Conservation (phyloP, 2,113 vertebrate genomes). For the Lepisosteus osseus region DNA sequence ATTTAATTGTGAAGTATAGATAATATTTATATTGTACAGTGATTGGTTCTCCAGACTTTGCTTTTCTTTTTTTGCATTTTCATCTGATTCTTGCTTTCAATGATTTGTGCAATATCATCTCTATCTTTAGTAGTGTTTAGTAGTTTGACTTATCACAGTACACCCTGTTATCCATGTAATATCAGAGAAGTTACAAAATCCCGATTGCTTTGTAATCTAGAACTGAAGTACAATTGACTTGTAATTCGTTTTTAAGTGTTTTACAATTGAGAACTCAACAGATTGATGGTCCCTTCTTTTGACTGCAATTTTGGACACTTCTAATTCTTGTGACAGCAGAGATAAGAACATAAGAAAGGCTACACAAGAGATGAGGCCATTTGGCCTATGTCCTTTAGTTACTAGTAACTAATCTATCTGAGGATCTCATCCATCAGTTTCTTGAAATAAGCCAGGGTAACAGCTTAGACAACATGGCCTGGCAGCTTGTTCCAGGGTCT, state of each 20-base stretch:
- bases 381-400: too few species aligned
- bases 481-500: too few species aligned
- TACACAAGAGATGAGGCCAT: too few species aligned
- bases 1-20: too few species aligned
- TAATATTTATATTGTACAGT: too few species aligned
- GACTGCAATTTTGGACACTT: too few species aligned
- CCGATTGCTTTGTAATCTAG: conserved; percentile 2
- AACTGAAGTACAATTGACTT: neutral
- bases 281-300: conserved; percentile 15
- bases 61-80: neutral
- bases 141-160: neutral
- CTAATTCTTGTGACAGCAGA: too few species aligned
- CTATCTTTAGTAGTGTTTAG: neutral
- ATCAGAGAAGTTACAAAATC: neutral
- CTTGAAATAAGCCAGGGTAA: too few species aligned
- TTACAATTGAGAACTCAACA: conserved; percentile 3
- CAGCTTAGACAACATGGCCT: too few species aligned
- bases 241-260: neutral
- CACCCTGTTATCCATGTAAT: neutral
- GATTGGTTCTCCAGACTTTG: neutral
- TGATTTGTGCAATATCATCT: neutral
- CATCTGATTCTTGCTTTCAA: neutral
- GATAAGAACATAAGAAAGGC: too few species aligned
- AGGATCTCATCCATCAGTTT: too few species aligned
- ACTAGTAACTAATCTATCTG: too few species aligned